Evolutionary conservation across 92 coral and sea anemone genomes (phyloP), one percentile per base, ranked within the genome.

Genomic region (Zoanthus gigantus): DNA sequence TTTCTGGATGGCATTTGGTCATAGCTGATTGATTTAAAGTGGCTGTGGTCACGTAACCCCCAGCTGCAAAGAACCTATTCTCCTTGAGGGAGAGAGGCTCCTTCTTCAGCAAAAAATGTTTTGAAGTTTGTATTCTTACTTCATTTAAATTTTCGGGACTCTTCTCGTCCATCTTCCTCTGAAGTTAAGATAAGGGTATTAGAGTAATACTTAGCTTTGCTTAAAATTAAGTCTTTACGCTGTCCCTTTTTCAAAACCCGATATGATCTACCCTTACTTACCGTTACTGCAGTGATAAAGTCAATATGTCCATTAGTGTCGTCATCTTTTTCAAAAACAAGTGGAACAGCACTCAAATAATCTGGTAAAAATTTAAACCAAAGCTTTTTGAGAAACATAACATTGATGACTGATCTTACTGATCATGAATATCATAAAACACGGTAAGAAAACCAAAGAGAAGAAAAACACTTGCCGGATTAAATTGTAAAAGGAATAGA

Each of bases 271-370:
- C 4, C 16, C 8, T 14, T 74, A 76, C 92, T 79, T 80, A 96
- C 99, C 72, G 99, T 94, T 37, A 94, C 90, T 0, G 99, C 93
- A 29, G 98, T 90, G 32, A 97, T 97, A 72, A 95, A 97, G 91
- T 97, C 99, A 17, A 97, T 93, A 85, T 97, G 99, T 46, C 99
- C 99, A 85, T 97, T 97, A 3, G 85, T 45, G 82, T 97, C 99
- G 68, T 97, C 97, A 77, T 97, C 99, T 86, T 97, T 97, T 79
- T 97, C 99, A 92, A 97, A 97, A 56, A 87, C 92, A 53, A 93
- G 86, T 16, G 96, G 93, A 68, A 79, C 83, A 86, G 87, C 82
- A 10, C 83, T 66, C 61, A 86, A 53, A 61, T 86, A 78, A 78
- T 88, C 95, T 93, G 87, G 14, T 46, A 80, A 47, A 80, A n/a